Evolutionary conservation across 2,113 vertebrate species (phyloP).

Genomic region (Siphamia tubifer): DNA sequence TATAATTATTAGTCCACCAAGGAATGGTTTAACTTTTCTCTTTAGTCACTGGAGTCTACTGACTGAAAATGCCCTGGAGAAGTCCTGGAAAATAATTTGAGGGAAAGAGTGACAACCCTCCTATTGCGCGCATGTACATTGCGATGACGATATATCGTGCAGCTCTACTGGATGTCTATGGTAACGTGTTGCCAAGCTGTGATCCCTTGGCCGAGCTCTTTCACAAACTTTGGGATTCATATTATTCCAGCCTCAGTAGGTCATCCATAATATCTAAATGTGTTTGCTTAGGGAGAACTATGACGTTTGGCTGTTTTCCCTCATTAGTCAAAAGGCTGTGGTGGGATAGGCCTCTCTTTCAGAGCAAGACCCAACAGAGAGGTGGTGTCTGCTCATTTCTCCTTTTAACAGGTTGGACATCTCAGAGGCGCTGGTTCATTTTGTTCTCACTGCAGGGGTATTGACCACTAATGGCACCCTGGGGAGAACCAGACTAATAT

Average conservation of each 20-base stretch:
- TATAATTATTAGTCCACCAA: no score
- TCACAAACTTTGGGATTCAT: constrained; percentile 39
- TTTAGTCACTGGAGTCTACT: no score
- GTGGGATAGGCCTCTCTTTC: constrained; percentile 48
- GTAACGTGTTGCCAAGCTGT: constrained; percentile 8
- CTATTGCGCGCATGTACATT: no score
- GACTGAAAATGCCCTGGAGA: no score
- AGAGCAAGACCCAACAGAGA: constrained; percentile 38
- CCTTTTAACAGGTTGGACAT: constrained; percentile 76
- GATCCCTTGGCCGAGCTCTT: constrained; percentile 35
- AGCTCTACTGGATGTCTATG: no score
- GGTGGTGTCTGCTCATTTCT: constrained; percentile 65
- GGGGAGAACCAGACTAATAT: constrained; percentile 61
- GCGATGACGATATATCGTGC: no score
- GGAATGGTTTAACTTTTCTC: no score
- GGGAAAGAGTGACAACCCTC: no score
- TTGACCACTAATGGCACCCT: constrained; percentile 75
- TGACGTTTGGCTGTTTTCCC: constrained; percentile 66
- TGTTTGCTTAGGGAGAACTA: constrained; percentile 68
- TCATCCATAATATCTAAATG: constrained; percentile 68
- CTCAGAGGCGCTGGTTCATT: constrained; percentile 72
- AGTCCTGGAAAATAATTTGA: no score
- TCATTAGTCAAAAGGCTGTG: constrained; percentile 69
- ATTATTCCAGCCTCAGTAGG: constrained; percentile 58
- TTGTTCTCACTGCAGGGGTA: constrained; percentile 75